Evolutionary conservation across 2,797 vertebrate species (phyloP), one percentile per base, ranked within the genome.

Genomic region (Hylomyscus alleni): DNA sequence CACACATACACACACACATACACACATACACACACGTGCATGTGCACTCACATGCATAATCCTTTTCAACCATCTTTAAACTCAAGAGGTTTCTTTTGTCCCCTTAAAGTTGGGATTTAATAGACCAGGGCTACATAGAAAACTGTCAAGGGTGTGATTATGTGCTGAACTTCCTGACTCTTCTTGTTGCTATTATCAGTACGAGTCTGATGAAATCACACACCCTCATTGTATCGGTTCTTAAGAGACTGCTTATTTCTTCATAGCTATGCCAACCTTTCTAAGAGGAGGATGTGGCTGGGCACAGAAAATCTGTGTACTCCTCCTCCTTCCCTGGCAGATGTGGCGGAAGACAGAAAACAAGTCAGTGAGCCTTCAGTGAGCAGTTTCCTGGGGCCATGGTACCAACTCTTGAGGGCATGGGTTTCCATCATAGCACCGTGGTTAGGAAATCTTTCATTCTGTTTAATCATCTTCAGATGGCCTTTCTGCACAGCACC

Each of bases 51-150:
- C 80, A 40, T 8, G 20, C 56, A 60, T 92, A 54, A 84, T 93
- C 75, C 60, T 44, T 93, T 96, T 96, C 93, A 94, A 94, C 20
- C 44, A 95, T 13, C 81, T 96, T 96, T 92, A 97, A 97, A 96
- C 83, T 90, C 86, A 58, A 93, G 77, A 92, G 52, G 44, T 88
- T 93, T 0, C 44, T 91, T 98, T 94, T 96, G 94, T 97, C 90
- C 52, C 17, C 89, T 88, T 82, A 65, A 88, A 89, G 65, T 95
- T 92, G 95, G 75, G 40, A 89, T 56, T 95, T 95, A 97, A 95
- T 97, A 96, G 89, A 91, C 81, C 91, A 95, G 56, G 95, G n/a
- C 69, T 83, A 40, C 89, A 94, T 94, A 97, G 92, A 84, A 91
- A 44, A 34, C 65, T 85, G 56, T 96, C 92, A 87, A 91, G 92